Conservation (phyloP, 2,113 vertebrate genomes). For the Turnix velox region DNA sequence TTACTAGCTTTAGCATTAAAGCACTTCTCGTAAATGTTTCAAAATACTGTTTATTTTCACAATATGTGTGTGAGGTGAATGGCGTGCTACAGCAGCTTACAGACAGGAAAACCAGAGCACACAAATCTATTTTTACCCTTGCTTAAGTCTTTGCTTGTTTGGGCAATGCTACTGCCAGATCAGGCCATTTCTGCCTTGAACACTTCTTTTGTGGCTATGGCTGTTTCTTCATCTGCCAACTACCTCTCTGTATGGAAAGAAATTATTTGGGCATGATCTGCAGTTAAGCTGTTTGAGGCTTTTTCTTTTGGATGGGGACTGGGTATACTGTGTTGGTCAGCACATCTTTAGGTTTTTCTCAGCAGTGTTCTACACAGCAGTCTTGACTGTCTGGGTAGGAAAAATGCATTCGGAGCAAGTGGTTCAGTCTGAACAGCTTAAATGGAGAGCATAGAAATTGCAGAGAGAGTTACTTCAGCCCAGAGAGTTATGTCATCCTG, state of each 20-base stretch:
- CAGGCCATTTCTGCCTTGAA: neutral
- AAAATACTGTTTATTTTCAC: neutral
- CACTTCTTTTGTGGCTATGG: neutral
- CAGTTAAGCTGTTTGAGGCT: neutral
- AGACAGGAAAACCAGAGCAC: neutral
- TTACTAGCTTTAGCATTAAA: neutral
- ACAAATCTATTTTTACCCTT: neutral
- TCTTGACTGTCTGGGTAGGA: neutral
- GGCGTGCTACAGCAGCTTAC: neutral
- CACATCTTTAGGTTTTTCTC: neutral
- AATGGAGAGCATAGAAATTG: neutral
- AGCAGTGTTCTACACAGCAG: neutral
- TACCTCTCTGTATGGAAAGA: neutral
- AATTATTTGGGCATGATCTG: neutral
- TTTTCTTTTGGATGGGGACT: neutral
- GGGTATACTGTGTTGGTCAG: neutral
- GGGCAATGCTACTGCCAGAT: neutral
- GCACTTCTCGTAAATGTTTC: neutral
- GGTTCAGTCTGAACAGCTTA: neutral
- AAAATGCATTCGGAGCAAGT: neutral
- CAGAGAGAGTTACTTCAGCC: neutral
- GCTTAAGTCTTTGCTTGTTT: neutral
- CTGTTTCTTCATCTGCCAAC: neutral
- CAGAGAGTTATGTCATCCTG: neutral
- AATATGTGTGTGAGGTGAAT: neutral